phyloP scores from a whole-genome alignment of 2,113 vertebrate genomes.

The Carollia perspicillata region DNA sequence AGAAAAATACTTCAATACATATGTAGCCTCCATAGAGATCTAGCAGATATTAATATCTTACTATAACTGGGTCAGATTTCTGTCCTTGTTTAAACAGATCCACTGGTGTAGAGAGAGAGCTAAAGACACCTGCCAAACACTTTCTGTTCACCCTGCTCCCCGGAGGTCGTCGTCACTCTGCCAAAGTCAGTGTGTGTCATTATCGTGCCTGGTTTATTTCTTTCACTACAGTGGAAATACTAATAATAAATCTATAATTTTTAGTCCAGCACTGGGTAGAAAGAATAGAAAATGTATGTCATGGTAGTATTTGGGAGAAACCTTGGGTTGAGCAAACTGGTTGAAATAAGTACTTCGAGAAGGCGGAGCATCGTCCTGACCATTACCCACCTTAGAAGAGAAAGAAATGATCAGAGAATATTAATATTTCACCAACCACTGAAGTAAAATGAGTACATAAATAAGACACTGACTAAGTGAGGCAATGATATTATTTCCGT shows the following conservation, averaged over 20 bases:
- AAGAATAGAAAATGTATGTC: not conserved
- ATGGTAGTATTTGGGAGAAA: not conserved
- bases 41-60: too few relatives aligned
- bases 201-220: not conserved
- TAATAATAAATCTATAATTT: not conserved
- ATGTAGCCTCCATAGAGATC: too few relatives aligned
- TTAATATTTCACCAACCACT: not conserved
- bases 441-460: not conserved
- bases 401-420: not conserved
- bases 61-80: too few relatives aligned
- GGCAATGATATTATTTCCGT: not conserved
- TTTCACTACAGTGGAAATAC: not conserved
- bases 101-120: too few relatives aligned
- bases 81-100: too few relatives aligned
- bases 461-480: not conserved
- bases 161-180: accelerated
- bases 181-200: not conserved
- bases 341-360: not conserved
- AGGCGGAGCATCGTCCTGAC: not conserved
- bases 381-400: not conserved
- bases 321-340: not conserved
- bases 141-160: too few relatives aligned
- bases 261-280: not conserved
- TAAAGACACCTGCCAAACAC: too few relatives aligned
- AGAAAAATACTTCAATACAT: too few relatives aligned